Conservation (phyloP, 2,888 invertebrate species). For the Galeruca laticollis region DNA sequence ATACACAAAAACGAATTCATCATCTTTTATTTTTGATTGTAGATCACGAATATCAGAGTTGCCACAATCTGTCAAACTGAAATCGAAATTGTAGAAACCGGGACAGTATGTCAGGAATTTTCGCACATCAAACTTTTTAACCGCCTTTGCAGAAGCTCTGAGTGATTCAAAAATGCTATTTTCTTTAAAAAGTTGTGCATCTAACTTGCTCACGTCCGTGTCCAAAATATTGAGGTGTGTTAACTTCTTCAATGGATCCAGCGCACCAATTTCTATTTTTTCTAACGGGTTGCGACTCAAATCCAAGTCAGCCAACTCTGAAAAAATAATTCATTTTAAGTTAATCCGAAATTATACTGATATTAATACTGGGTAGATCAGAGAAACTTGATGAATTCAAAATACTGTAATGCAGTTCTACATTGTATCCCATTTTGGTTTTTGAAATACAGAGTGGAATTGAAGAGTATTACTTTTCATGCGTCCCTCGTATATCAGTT, state of each 20-base stretch:
- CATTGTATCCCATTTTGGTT: no score
- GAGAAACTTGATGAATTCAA: no score
- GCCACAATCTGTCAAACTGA: slow-evolving; percentile 11
- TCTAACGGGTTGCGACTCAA: slow-evolving; percentile 10
- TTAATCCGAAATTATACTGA: no score
- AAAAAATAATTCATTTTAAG: neutral
- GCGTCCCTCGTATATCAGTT: no score
- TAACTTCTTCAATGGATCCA: slow-evolving; percentile 15
- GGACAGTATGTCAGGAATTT: slow-evolving; percentile 9
- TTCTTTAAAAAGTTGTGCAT: slow-evolving; percentile 13
- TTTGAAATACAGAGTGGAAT: no score
- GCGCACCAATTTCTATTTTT: slow-evolving; percentile 11
- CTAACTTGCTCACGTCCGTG: slow-evolving; percentile 1
- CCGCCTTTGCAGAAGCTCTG: neutral
- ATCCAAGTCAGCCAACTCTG: slow-evolving; percentile 8
- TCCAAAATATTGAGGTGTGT: neutral
- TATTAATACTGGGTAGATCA: no score
- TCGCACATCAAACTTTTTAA: slow-evolving; percentile 13
- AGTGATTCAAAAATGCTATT: slow-evolving; percentile 10
- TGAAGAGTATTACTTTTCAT: no score
- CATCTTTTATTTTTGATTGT: neutral
- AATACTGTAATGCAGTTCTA: no score
- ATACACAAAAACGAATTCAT: neutral
- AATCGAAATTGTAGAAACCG: slow-evolving; percentile 10
- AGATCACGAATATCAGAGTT: neutral